Evolutionary conservation across 2,797 vertebrate genomes (phyloP), one percentile per base, ranked within the genome.

Genomic region (Pangasius sanitwongsei): DNA sequence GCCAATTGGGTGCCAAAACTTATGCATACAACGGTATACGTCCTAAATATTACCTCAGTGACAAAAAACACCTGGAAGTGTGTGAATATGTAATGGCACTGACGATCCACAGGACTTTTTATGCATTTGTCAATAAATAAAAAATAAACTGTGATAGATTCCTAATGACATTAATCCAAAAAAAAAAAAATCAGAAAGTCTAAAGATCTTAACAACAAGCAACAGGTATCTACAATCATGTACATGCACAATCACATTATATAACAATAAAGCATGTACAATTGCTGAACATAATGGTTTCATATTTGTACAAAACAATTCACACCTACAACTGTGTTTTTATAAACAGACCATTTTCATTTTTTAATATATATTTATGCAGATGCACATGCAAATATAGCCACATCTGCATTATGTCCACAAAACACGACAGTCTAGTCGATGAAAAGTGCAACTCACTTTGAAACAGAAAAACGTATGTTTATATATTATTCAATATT

Each of bases 361-460:
- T 25, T 25, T 44, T 13, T 44, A 1, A 18, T 18, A 74, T 41
- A 4, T 41, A 78, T 63, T 28, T 83, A 44, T 65, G 34, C 13
- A 48, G 48, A 18, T 31, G 0, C 93, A 95, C 95, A 95, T 94
- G 95, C 94, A 92, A 94, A 87, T 87, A 44, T 8, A 44, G 89
- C 4, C 83, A 93, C 90, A 92, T 89, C 91, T 91, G 91, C 83
- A 89, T 92, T 89, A 90, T 89, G 90, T 92, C 67, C 89, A 94
- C 92, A 90, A 94, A 90, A 94, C 34, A 69, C n/a, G 41, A 69
- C 44, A 0, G n/a, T 12, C 72, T 44, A 48, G 72, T 75, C 41
- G 13, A 77, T 1, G 48, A 23, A 57, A 34, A 9, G 50, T 55
- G 50, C 77, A 61, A 5, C 34, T 83, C 57, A 44, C 81, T 28